phyloP scores from a whole-genome alignment of 2,888 invertebrate species.

The Microchrysa polita region DNA sequence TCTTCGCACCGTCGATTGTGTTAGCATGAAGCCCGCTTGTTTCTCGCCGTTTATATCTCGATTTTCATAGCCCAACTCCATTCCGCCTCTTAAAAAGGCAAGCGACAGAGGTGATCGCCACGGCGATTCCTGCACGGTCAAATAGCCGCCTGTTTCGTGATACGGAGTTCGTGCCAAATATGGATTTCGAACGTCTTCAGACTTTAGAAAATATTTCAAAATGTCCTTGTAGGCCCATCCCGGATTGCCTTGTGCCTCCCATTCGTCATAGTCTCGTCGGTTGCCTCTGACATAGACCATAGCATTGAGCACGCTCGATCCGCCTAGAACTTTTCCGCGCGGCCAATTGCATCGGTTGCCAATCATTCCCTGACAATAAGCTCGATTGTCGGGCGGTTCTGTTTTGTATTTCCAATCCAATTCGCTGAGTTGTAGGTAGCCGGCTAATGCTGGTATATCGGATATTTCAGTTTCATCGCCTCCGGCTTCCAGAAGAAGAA shows the following conservation, averaged over 20 bases:
- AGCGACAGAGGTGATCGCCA: conserved; percentile 84
- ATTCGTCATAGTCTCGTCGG: conserved; percentile 84
- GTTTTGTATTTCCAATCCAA: conserved; percentile 95
- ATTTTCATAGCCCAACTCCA: conserved; percentile 82
- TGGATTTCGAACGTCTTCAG: conserved; percentile 88
- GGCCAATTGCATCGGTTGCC: conserved; percentile 92
- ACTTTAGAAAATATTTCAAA: conserved; percentile 85
- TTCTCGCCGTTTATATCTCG: conserved; percentile 84
- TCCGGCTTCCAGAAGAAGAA: conserved; percentile 86
- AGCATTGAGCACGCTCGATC: conserved; percentile 87
- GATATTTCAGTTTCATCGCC: conserved; percentile 89
- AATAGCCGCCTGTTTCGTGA: conserved; percentile 80
- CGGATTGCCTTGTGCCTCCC: conserved; percentile 83
- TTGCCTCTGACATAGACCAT: conserved; percentile 94
- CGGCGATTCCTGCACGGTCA: conserved; percentile 85
- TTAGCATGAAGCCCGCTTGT: conserved; percentile 87
- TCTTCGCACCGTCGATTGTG: conserved; percentile 84
- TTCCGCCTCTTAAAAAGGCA: conserved; percentile 84
- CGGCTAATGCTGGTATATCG: conserved; percentile 85
- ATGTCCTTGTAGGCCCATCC: conserved; percentile 89
- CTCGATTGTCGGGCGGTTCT: conserved; percentile 77
- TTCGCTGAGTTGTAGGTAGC: conserved; percentile 84
- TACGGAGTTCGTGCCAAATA: conserved; percentile 79
- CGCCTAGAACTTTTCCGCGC: conserved; percentile 89
- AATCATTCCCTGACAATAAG: conserved; percentile 88